A percentile compares a stretch with the other conserved stretches of the same genome.
Conservation (phyloP, 2,888 invertebrate species). For the Netelia fuscicornis region DNA sequence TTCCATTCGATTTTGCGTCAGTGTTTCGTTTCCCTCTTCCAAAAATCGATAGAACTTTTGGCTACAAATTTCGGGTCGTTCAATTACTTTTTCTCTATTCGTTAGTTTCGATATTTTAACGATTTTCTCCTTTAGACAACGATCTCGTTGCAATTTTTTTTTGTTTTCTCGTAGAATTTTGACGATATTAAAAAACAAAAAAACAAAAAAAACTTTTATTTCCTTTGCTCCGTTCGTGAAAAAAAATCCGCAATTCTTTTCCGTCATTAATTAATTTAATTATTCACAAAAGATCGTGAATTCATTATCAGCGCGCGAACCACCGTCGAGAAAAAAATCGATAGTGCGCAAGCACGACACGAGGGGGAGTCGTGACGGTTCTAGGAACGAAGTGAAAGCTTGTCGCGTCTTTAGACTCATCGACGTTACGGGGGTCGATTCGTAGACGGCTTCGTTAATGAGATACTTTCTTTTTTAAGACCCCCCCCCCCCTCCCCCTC, state of each 20-base stretch:
- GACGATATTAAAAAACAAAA: not conserved
- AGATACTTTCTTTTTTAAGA: slow-evolving; percentile 68
- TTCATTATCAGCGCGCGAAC: slow-evolving; percentile 28
- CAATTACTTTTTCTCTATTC: no score
- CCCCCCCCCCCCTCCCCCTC: not conserved
- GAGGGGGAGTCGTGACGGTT: not conserved
- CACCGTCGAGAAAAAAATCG: not conserved
- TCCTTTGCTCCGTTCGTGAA: no score
- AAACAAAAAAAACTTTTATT: no score
- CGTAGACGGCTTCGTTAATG: slow-evolving; percentile 64
- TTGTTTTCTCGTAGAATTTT: no score
- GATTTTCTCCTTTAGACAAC: no score
- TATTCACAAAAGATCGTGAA: not conserved
- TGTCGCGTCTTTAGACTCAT: slow-evolving; percentile 61
- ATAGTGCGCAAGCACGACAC: not conserved
- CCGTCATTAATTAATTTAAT: not conserved
- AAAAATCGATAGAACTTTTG: no score
- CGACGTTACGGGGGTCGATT: slow-evolving; percentile 43
- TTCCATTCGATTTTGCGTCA: no score
- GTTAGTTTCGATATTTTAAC: no score
- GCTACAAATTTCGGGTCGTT: no score
- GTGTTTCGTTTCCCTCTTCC: no score
- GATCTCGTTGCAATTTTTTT: no score
- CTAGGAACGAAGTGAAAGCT: not conserved
- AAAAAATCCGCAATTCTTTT: not conserved